These are phyloP conservation scores for Gobiocypris rarus DNA, from an alignment of 2,113 vertebrate genomes.

Conservation along the genomic window DNA sequence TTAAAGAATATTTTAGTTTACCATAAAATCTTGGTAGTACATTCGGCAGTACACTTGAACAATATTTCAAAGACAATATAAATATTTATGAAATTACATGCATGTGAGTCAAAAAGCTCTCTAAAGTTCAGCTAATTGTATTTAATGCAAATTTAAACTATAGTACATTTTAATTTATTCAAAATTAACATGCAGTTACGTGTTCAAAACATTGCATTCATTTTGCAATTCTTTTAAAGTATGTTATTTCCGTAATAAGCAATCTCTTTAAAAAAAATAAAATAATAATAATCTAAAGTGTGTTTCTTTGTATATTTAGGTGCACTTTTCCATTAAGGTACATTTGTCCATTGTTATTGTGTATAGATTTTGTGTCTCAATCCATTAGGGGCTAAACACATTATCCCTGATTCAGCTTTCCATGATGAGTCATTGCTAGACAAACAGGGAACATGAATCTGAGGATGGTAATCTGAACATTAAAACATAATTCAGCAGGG, in stretches of 20 bases:
- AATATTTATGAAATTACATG: background rate
- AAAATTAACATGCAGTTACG: too few relatives aligned
- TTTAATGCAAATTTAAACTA: background rate
- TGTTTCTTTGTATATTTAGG: background rate
- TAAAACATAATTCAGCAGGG: slow-evolving; percentile 38
- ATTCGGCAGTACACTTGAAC: background rate
- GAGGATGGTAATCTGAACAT: slow-evolving; percentile 22
- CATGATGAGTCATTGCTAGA: slow-evolving; percentile 36
- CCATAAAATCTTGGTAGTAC: background rate
- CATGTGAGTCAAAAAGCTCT: background rate
- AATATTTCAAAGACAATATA: background rate
- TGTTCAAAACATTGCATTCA: too few relatives aligned
- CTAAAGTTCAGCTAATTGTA: background rate
- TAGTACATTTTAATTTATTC: too few relatives aligned
- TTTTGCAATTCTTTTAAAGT: too few relatives aligned
- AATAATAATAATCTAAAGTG: background rate
- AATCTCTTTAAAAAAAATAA: too few relatives aligned
- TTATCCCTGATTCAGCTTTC: slow-evolving; percentile 24
- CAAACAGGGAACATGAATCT: background rate
- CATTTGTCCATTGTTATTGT: slow-evolving; percentile 31
- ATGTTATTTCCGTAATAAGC: too few relatives aligned
- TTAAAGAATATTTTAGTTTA: background rate
- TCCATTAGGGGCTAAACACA: slow-evolving; percentile 22
- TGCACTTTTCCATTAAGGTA: slow-evolving; percentile 8
- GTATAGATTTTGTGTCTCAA: slow-evolving; percentile 27